Conservation (phyloP, 2,797 vertebrate genomes). For the Notamacropus eugenii region DNA sequence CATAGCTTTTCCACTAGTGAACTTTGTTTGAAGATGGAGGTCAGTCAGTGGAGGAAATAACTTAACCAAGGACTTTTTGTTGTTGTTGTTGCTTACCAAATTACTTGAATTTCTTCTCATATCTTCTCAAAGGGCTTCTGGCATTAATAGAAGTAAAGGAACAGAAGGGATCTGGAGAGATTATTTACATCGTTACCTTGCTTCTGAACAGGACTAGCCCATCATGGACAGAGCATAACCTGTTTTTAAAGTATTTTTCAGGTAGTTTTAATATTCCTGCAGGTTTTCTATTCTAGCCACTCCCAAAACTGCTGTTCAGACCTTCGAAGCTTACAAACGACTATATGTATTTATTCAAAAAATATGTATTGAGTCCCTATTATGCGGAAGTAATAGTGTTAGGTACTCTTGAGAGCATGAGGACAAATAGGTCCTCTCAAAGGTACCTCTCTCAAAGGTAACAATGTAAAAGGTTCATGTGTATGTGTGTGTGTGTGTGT, state of each 20-base stretch:
- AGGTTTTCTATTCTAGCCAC: background rate
- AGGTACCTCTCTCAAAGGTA: background rate
- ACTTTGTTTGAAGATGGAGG: background rate
- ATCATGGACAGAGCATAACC: background rate
- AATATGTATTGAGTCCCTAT: background rate
- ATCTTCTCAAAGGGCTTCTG: background rate
- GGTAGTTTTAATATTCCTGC: conserved; percentile 4
- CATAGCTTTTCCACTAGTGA: background rate
- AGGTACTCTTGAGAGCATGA: background rate
- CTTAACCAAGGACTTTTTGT: background rate
- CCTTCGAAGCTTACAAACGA: background rate
- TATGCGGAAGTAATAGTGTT: background rate
- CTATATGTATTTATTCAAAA: background rate
- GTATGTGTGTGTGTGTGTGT: accelerated
- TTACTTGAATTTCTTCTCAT: background rate
- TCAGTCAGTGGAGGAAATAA: background rate
- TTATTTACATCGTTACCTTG: background rate
- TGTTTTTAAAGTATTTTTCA: background rate
- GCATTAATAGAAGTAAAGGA: background rate
- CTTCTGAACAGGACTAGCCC: background rate
- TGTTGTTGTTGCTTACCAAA: background rate
- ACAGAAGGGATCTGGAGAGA: background rate
- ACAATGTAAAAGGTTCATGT: background rate
- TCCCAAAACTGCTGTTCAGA: background rate
- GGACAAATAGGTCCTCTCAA: background rate